These are phyloP conservation scores for Xenentodon cancila DNA, from an alignment of 2,797 vertebrate species.

Conservation along the genomic window DNA sequence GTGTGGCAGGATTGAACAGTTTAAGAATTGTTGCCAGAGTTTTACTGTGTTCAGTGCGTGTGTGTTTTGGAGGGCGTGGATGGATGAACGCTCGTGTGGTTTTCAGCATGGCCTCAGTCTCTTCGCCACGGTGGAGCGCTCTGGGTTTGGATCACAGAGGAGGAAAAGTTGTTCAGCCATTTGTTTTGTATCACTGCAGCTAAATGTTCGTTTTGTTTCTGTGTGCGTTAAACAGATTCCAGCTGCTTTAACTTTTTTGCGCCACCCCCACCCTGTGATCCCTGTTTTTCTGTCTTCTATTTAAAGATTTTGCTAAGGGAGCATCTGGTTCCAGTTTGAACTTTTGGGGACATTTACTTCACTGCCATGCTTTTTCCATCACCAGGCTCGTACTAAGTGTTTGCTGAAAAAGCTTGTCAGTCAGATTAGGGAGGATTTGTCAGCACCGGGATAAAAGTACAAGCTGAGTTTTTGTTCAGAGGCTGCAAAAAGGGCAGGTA, in stretches of 20 bases:
- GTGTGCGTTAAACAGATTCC: neutral
- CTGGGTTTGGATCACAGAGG: slow-evolving; percentile 7
- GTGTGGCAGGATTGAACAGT: slow-evolving; percentile 44
- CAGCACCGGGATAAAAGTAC: too few species aligned
- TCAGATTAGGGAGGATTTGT: too few species aligned
- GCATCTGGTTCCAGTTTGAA: slow-evolving; percentile 25
- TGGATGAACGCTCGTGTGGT: slow-evolving; percentile 46
- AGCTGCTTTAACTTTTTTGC: slow-evolving; percentile 7
- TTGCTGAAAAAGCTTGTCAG: neutral
- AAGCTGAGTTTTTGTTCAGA: too few species aligned
- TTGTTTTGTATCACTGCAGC: slow-evolving; percentile 19
- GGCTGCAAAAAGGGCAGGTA: too few species aligned
- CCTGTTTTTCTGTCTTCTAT: neutral
- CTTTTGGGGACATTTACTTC: neutral
- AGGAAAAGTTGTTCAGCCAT: slow-evolving; percentile 9
- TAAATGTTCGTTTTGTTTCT: neutral
- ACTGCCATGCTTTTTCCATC: slow-evolving; percentile 1
- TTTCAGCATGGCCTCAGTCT: slow-evolving; percentile 43
- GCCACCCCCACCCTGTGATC: neutral
- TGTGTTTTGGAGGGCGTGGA: slow-evolving; percentile 31
- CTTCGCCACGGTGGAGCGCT: slow-evolving; percentile 13
- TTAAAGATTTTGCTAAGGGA: neutral
- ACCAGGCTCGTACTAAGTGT: neutral
- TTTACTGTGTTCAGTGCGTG: slow-evolving; percentile 12
- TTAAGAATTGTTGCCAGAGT: slow-evolving; percentile 44